Percentiles rank a stretch among this genome's conserved stretches.
phyloP scores from a whole-genome alignment of 2,113 vertebrate genomes.

The Dolichallabes microphthalmus region DNA sequence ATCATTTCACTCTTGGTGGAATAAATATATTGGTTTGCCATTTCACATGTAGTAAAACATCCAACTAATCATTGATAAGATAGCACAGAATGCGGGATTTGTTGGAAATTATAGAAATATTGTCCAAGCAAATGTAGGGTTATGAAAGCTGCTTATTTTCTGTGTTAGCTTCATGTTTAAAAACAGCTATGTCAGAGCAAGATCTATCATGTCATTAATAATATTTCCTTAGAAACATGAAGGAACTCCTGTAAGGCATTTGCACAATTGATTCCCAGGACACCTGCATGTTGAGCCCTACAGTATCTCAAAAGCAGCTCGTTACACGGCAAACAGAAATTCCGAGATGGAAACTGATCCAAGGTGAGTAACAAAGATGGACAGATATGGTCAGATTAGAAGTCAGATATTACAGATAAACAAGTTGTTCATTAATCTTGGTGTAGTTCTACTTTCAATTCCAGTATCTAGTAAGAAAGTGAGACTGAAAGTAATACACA shows the following conservation, averaged over 20 bases:
- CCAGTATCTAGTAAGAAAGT: not conserved
- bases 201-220: too few relatives aligned
- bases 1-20: too few relatives aligned
- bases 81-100: too few relatives aligned
- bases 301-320: not conserved
- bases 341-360: not conserved
- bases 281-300: not conserved
- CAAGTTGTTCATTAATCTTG: not conserved
- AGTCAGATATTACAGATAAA: not conserved
- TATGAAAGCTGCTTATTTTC: conserved; percentile 1
- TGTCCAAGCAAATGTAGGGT: not conserved
- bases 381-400: not conserved
- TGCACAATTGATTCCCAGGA: not conserved
- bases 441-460: conserved; percentile 2
- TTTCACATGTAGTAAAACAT: too few relatives aligned
- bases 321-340: not conserved
- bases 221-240: not conserved
- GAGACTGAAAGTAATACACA: not conserved
- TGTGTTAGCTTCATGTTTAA: not conserved
- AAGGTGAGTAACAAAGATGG: not conserved
- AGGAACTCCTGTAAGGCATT: not conserved
- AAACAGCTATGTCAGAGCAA: not conserved
- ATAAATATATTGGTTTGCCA: too few relatives aligned
- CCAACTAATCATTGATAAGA: too few relatives aligned
- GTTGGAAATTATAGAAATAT: too few relatives aligned